A percentile compares a stretch with the other conserved stretches of the same genome.
Conservation (phyloP, 2,113 vertebrate species). For the Pandion haliaetus region DNA sequence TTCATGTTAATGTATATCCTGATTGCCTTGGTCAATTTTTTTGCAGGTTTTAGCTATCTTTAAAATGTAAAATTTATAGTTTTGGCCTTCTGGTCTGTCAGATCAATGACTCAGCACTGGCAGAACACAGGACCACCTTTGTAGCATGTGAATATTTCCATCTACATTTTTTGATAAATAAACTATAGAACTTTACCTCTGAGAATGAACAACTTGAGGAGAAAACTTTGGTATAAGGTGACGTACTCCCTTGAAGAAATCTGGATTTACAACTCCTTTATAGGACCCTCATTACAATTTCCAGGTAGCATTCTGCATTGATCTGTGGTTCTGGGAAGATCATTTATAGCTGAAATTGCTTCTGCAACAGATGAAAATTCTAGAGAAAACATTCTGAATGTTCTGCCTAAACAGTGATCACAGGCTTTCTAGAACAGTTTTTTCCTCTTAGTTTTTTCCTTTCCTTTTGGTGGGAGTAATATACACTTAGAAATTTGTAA, state of each 20-base stretch:
- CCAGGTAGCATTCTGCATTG: neutral
- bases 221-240: neutral
- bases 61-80: neutral
- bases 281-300: neutral
- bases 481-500: neutral
- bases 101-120: neutral
- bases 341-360: neutral
- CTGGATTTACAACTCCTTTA: neutral
- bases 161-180: neutral
- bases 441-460: neutral
- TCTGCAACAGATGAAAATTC: neutral
- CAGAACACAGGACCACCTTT: neutral
- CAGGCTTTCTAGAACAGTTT: neutral
- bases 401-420: neutral
- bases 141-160: neutral
- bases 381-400: neutral
- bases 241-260: neutral
- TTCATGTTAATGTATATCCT: neutral
- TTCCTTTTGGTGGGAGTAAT: neutral
- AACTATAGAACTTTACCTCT: neutral
- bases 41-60: neutral
- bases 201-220: neutral
- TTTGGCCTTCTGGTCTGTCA: neutral
- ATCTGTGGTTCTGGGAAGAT: neutral
- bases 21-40: neutral